These are phyloP conservation scores for Eupristina koningsbergeri DNA, from an alignment of 1,140 invertebrate genomes.

Conservation along the genomic window DNA sequence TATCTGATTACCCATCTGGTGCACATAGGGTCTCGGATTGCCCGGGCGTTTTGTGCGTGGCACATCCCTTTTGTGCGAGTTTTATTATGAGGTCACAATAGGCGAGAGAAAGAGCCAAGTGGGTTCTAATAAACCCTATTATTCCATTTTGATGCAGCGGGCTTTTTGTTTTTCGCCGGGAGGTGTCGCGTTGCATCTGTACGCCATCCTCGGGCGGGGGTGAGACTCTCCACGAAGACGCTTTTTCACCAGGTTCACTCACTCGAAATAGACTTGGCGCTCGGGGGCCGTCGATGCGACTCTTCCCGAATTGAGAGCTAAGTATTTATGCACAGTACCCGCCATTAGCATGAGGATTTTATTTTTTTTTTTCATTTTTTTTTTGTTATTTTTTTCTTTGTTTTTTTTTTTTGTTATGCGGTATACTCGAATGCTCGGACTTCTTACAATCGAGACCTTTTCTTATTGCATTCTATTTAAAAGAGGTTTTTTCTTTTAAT, in stretches of 20 bases:
- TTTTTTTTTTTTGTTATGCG: background rate
- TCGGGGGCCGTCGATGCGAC: background rate
- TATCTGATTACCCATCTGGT: slow-evolving; percentile 55
- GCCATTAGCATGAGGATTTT: slow-evolving; percentile 7
- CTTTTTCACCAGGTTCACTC: slow-evolving; percentile 1
- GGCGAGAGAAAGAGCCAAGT: slow-evolving; percentile 16
- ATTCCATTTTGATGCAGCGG: background rate
- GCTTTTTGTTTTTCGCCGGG: background rate
- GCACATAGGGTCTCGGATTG: slow-evolving; percentile 49
- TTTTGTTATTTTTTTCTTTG: too few species aligned
- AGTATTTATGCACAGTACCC: slow-evolving; percentile 20
- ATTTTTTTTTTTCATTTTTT: too few species aligned
- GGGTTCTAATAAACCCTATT: slow-evolving; percentile 44
- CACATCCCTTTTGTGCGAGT: slow-evolving; percentile 21
- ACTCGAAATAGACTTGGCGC: slow-evolving; percentile 15
- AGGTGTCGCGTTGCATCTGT: background rate
- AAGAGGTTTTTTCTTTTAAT: background rate
- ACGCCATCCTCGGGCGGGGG: background rate
- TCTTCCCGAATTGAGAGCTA: slow-evolving; percentile 8
- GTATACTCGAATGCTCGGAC: background rate
- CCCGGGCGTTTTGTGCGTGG: slow-evolving; percentile 24
- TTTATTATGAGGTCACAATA: slow-evolving; percentile 35
- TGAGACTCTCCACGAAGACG: background rate
- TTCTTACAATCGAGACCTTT: background rate
- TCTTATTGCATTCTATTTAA: slow-evolving; percentile 3